Evolutionary conservation across 2,113 vertebrate species (phyloP), one percentile per base, ranked within the genome.

Genomic region (Enhydra lutris): DNA sequence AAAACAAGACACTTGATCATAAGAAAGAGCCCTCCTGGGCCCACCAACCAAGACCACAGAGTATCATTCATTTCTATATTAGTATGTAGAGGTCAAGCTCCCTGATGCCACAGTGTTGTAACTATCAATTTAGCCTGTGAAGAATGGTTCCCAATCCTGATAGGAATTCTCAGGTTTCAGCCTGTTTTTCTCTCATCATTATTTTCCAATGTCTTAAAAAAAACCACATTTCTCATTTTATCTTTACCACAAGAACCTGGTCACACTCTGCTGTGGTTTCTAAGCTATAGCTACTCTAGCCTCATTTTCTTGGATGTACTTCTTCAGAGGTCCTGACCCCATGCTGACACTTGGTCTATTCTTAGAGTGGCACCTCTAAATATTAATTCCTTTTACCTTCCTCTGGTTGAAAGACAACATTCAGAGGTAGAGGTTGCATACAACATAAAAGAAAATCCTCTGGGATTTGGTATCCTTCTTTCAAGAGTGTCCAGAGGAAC

Each of bases 81-180:
- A 93, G 86, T 47, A 95, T 4, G 26, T n/a, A 87, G 83, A 96
- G 61, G 94, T 76, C 89, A 81, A 80, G 83, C 82, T 96, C 67
- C 73, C 80, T 78, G 86, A 95, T 90, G 92, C 87, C 97, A 84
- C 87, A 95, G 93, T 24, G 63, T 31, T 67, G 45, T 55, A 97
- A 78, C 96, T 84, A 97, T 63, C 92, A 97, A 97, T 97, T 97
- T 96, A 73, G 96, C 59, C 80, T 78, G 34, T 90, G 80, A 97
- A 92, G 95, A 94, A 97, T 71, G 80, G 73, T 73, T 97, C 86
- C 76, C 80, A 81, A 73, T 92, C 26, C 83, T 94, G 92, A 98
- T 96, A 96, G 87, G 86, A 96, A 93, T 97, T 93, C 97, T 98
- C 96, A 96, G 71, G 94, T 97, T 96, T 94, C 97, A 90, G 73